phyloP scores from a whole-genome alignment of 2,888 invertebrate genomes.

The Orthosia gothica region DNA sequence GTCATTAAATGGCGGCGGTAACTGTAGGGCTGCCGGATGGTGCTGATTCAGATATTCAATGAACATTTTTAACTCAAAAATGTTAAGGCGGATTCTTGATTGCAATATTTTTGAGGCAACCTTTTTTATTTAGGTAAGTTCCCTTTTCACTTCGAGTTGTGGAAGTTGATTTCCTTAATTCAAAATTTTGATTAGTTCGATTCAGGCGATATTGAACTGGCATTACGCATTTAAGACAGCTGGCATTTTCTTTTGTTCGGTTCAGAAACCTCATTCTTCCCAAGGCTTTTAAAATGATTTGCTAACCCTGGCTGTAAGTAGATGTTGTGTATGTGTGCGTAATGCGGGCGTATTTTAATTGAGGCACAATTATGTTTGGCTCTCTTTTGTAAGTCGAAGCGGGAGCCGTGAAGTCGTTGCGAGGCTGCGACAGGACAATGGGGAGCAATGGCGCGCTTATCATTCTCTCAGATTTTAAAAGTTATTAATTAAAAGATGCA shows the following conservation, averaged over 20 bases:
- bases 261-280: not conserved
- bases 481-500: conserved; percentile 49
- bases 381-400: conserved; percentile 70
- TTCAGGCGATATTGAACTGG: conserved; percentile 9
- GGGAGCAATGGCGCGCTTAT: conserved; percentile 64
- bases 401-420: conserved; percentile 51
- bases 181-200: not conserved
- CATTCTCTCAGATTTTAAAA: conserved; percentile 60
- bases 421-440: conserved; percentile 59
- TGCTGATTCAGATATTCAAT: conserved; percentile 36
- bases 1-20: conserved; percentile 63
- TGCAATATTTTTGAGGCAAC: conserved; percentile 23
- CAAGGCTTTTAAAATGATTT: not conserved
- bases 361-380: conserved; percentile 74
- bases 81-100: conserved; percentile 9
- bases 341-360: conserved; percentile 80
- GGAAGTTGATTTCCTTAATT: conserved; percentile 22
- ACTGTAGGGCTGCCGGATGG: conserved; percentile 54
- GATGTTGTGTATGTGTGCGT: conserved; percentile 62
- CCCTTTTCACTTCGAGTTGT: conserved; percentile 12
- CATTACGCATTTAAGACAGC: conserved; percentile 3
- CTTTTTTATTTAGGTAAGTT: conserved; percentile 3
- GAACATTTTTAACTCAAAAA: conserved; percentile 25
- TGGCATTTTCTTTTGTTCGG: not conserved
- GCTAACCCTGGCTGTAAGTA: conserved; percentile 43